Evolutionary conservation across 2,888 invertebrate species (phyloP), one percentile per base, ranked within the genome.

Genomic region (Trimorus sp.): DNA sequence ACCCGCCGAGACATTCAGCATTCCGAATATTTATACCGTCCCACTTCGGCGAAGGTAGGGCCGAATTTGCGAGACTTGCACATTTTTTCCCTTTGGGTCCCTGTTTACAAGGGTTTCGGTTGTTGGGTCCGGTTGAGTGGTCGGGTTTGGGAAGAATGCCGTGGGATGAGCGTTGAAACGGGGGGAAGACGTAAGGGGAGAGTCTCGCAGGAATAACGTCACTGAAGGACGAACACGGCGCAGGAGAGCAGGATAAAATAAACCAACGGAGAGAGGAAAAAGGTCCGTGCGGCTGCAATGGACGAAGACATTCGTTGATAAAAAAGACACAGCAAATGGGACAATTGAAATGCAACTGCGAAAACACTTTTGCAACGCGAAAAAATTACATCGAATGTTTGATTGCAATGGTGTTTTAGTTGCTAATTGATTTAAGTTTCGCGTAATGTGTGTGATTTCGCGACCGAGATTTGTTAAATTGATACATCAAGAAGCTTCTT

Each of bases 31-130:
- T 85, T 84, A 83, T 80, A 79, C 75, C 65, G 45, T 45, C 11
- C 11, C 69, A 74, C 56, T 89, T 86, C 86, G 80, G 73, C 84
- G 86, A 86, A 85, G 68, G 84, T 82, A 85, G 87, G 84, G 77
- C 83, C 84, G 84, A 80, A 80, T 83, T 89, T 86, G 78, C 84
- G 84, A 85, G 87, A 84, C 73, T 68, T 66, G 84, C 83, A 79
- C 81, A 87, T 83, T 86, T 73, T 59, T 62, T 79, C 74, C 70
- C 82, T 84, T 82, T 71, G 45, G 80, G 76, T 78, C 65, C 49
- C 56, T 74, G 62, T 79, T 83, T 82, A 79, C 75, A 79, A 79
- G 79, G 82, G 74, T 69, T 82, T 82, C 74, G 81, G 79, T 82
- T 83, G 79, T 82, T 74, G 74, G 76, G 79, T 79, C 79, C 82